Base-by-base conservation (phyloP, 2,113 vertebrate species). In the Tachysurus vachellii region DNA sequence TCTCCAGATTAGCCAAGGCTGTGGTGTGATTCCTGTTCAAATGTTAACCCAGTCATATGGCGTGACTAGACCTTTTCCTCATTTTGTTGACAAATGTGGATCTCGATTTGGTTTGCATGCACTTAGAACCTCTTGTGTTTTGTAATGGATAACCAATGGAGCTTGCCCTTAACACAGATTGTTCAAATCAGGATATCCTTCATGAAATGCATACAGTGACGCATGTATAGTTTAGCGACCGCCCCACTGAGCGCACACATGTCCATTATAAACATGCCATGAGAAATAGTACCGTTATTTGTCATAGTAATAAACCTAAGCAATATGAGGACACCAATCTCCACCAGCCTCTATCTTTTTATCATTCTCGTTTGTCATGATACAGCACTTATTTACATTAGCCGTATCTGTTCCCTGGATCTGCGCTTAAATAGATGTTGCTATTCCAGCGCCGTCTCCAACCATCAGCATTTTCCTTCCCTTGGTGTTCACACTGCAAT, bases 291-390 rank as follows among this genome's bases (percentile, higher is more conserved):
- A 42, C 50, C 64, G 50, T 81, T 54, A 77, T 89, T 89, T 88
- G 76, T 81, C 31, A 71, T 75, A 36, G 84, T 80, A 68, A 86
- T 84, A 90, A 90, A 86, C 82, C 82, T 82, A 62, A 62, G 80
- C 82, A 81, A 54, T 86, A 79, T 84, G 82, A 84, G 68, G 81
- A 88, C 84, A 76, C 76, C 56, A 53, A 84, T 81, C 44, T 54
- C 83, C 57, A 0, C 57, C 50, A 75, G 44, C 9, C 71, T 73
- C 61, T 89, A 89, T 89, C 90, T 88, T 89, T 86, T 84, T 71
- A 89, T 91, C 90, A 21, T 68, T 85, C 84, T 88, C 88, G 11
- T 91, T 85, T 85, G 61, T 91, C 86, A 88, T 73, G 81, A 82
- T 86, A 53, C 81, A 73, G 54, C 90, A 84, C 68, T 14, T 89